These are phyloP conservation scores for Actinia equina DNA, from an alignment of 64 coral and sea anemone genomes.

Conservation along the genomic window DNA sequence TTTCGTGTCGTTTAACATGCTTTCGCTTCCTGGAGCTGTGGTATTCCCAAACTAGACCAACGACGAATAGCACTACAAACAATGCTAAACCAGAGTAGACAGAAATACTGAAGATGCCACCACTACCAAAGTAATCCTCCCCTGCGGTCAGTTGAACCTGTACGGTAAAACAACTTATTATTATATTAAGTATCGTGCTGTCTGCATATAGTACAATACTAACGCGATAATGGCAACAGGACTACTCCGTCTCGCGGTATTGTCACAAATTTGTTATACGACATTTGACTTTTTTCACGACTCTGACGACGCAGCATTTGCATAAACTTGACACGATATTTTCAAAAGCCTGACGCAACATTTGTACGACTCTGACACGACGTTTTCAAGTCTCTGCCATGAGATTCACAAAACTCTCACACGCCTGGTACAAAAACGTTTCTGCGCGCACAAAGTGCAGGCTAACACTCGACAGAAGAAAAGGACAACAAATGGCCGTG, in stretches of 20 bases:
- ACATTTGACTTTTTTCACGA: too few species aligned
- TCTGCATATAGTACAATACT: too few species aligned
- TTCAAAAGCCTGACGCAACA: not conserved
- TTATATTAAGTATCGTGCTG: too few species aligned
- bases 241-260: not conserved
- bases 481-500: too few species aligned
- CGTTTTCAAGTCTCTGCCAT: too few species aligned
- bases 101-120: slow-evolving; percentile 85
- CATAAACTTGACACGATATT: not conserved
- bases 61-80: slow-evolving; percentile 46
- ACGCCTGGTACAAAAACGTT: too few species aligned
- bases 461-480: too few species aligned
- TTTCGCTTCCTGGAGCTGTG: not conserved
- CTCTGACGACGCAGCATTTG: not conserved
- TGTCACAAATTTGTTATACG: not conserved
- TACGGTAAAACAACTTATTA: not conserved
- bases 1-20: not conserved
- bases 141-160: slow-evolving; percentile 54
- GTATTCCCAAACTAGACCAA: slow-evolving; percentile 67
- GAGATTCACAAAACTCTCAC: too few species aligned
- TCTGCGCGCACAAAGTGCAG: too few species aligned
- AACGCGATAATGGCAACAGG: too few species aligned
- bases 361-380: not conserved
- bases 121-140: slow-evolving; percentile 94
- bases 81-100: slow-evolving; percentile 74